Base-by-base conservation (phyloP, 2,113 vertebrate genomes). In the Labrus mixtus region DNA sequence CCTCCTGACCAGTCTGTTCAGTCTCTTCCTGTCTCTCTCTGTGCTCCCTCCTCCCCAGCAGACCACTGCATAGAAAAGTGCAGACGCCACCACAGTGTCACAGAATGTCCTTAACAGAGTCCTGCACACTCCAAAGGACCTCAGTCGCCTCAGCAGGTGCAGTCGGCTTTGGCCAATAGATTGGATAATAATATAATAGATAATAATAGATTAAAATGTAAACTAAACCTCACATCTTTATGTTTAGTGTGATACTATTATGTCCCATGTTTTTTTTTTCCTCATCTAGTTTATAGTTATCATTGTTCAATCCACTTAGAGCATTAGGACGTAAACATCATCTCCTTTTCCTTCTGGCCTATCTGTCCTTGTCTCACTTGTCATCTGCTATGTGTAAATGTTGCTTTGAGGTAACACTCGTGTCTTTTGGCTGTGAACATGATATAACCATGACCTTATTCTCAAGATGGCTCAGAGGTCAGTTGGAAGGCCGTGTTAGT, bases 371-470 rank as follows among this genome's bases (percentile, higher is more conserved):
- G 73, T 67, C 58, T 70, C 41, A 48, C 63, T 76, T 69, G 78
- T 79, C 71, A 61, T 74, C 68, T 50, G 53, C 46, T 60, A 1
- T 68, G 57, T 46, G 48, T 43, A 33, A 33, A 70, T 79, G 65
- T 72, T 84, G 77, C 68, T 76, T 79, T 63, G 46, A 82, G 79
- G 64, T 48, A 63, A 63, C 82, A 48, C 46, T 15, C 46, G 33
- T 45, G 46, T 65, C 71, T 85, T 76, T 80, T 11, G 4, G 39
- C 78, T 67, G 76, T 72, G 62, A 88, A 87, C 86, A 70, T 46
- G 84, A 90, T 84, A 76, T 75, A 79, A 36, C 69, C 29, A 19
- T 68, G 70, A 85, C 84, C 73, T 82, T 83, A 37, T 66, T 67
- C 55, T 64, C 39, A 29, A 71, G 66, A 85, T 82, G 72, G 43